Evolutionary conservation across 2,888 invertebrate species (phyloP), one percentile per base, ranked within the genome.

Genomic region (Habroteleia sp.): DNA sequence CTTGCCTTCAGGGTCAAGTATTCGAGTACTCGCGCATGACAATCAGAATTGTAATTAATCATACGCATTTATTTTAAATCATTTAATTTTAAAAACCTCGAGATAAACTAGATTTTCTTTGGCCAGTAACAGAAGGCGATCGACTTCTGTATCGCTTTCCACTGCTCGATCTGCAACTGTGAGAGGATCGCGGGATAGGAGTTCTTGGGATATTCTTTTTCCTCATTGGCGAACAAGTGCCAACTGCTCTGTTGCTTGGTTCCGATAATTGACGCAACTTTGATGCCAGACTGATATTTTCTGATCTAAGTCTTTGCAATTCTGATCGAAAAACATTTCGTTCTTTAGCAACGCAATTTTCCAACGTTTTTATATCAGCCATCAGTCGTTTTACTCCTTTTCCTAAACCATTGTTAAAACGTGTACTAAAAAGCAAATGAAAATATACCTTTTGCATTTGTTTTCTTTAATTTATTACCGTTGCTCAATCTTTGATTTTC

Each of bases 341-440:
- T 75, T 90, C 90, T 29, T 83, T 85, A 0, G 85, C 76, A 0
- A 90, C 88, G 25, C 85, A 89, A 72, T 83, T 88, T 77, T 90
- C 90, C 48, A 90, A 80, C 10, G 87, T 85, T 62, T 84, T 85
- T 20, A 90, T 86, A 0, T 89, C 88, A 65, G 82, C 85, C 69
- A 89, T 84, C 68, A 90, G 77, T 8, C 78, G 79, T 39, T 68
- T 79, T 8, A 79, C 69, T 31, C 76, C 78, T 72, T 79, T 82
- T 25, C 82, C 84, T 85, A n/a, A n/a, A n/a, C n/a, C n/a, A n/a
- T n/a, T n/a, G n/a, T n/a, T n/a, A 48, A 16, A 23, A 42, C 27
- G 27, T 60, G 41, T 62, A 25, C 16, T 16, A 7, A 16, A 39
- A 10, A 25, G 11, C 25, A 11, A 42, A n/a, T n/a, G n/a, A n/a